Percentiles rank a stretch among this genome's conserved stretches.
Conservation (phyloP, 2,797 vertebrate genomes). For the Alca torda region DNA sequence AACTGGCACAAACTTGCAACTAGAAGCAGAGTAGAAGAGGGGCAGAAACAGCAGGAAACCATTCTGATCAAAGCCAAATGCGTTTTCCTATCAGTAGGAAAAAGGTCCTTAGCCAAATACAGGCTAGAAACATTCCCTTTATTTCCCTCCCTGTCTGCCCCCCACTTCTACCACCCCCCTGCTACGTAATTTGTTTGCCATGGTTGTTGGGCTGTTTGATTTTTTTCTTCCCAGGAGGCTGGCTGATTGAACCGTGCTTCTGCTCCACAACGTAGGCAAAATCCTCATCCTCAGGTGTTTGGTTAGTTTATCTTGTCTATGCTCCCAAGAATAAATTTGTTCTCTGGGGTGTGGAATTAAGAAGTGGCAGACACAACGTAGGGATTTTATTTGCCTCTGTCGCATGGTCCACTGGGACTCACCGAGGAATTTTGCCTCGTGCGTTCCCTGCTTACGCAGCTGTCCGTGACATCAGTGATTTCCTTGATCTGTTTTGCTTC, state of each 20-base stretch:
- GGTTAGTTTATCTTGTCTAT: background rate
- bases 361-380: background rate
- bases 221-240: background rate
- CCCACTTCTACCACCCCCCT: background rate
- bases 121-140: background rate
- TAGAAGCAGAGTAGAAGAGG: background rate
- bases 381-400: background rate
- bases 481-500: background rate
- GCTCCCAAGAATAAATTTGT: background rate
- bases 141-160: background rate
- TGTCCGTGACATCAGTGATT: rapidly evolving
- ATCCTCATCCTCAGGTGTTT: background rate
- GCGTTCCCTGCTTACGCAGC: background rate
- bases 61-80: background rate
- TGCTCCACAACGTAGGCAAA: rapidly evolving
- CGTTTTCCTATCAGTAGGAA: background rate
- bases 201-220: background rate
- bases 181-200: background rate
- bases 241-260: background rate
- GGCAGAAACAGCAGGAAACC: background rate
- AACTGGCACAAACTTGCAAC: background rate
- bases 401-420: background rate
- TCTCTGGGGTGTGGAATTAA: background rate
- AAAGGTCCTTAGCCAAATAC: background rate
- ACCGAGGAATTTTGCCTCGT: background rate